Evolutionary conservation across 2,888 invertebrate species (phyloP), one percentile per base, ranked within the genome.

Genomic region (Molanna angustata): DNA sequence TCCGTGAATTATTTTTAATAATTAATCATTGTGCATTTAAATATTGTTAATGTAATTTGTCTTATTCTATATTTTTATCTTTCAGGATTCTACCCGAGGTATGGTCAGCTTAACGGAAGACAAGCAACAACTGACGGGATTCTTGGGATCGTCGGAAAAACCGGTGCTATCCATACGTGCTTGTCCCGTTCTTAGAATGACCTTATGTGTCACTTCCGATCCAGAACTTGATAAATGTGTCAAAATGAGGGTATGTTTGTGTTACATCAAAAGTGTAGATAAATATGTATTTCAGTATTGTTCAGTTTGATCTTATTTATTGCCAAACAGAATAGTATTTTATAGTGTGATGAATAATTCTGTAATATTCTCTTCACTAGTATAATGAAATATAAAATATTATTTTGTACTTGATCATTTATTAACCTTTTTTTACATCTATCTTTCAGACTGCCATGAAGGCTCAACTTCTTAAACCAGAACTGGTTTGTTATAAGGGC

Each of bases 221-320:
- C 80, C 85, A 0, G 97, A 97, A 70, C 80, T 90, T 74, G 86
- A 86, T 50, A 97, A 97, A 71, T 97, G 97, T 67, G 75, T 89
- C 37, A 89, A 89, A 71, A 94, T 94, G 94, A 85, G 81, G 79
- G 92, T 91, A 70, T 69, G 78, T 68, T n/a, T n/a, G n/a, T n/a
- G n/a, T n/a, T n/a, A n/a, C n/a, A n/a, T n/a, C n/a, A n/a, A n/a
- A n/a, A n/a, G n/a, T n/a, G n/a, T n/a, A n/a, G n/a, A n/a, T n/a
- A n/a, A n/a, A n/a, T n/a, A n/a, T n/a, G n/a, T n/a, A n/a, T n/a
- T n/a, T n/a, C n/a, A n/a, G n/a, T n/a, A n/a, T n/a, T n/a, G n/a
- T n/a, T n/a, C n/a, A n/a, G n/a, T n/a, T n/a, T n/a, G n/a, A n/a
- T n/a, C n/a, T n/a, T n/a, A n/a, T n/a, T n/a, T n/a, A n/a, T n/a